A percentile compares a stretch with the other conserved stretches of the same genome.
Evolutionary conservation across 2,113 vertebrate genomes (phyloP).

Genomic region (Syngnathus floridae): DNA sequence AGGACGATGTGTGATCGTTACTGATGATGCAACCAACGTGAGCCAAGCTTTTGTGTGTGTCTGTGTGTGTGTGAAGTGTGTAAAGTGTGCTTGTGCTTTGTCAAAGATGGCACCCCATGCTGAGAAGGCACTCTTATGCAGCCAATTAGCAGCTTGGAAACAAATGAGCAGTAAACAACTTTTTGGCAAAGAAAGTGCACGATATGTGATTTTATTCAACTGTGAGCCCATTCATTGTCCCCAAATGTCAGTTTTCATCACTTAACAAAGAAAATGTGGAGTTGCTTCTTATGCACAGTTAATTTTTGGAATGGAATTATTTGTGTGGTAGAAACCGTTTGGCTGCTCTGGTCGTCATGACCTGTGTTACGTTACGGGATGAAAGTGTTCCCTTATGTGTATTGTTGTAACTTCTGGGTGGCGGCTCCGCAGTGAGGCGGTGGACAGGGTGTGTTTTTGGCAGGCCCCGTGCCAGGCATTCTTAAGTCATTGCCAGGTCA

Average conservation of each 20-base stretch:
- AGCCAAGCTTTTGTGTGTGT: conserved; percentile 16
- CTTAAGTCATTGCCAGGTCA: conserved; percentile 80
- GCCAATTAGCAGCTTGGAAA: conserved; percentile 24
- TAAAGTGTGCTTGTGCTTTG: conserved; percentile 30
- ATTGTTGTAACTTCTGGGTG: conserved; percentile 59
- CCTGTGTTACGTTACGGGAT: conserved; percentile 49
- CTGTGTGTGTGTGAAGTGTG: conserved; percentile 22
- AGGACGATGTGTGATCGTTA: conserved; percentile 10
- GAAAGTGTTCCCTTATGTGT: conserved; percentile 58
- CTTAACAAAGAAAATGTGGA: conserved; percentile 13
- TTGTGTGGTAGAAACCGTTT: conserved; percentile 10
- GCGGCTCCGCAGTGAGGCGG: conserved; percentile 50
- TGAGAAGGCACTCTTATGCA: conserved; percentile 30
- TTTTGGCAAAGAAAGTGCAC: conserved; percentile 26
- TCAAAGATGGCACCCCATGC: conserved; percentile 34
- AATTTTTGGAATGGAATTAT: not conserved
- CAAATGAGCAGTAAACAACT: conserved; percentile 29
- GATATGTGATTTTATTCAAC: conserved; percentile 21
- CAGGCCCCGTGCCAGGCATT: conserved; percentile 62
- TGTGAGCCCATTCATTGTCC: conserved; percentile 19
- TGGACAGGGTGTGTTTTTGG: conserved; percentile 69
- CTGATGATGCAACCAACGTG: conserved; percentile 44
- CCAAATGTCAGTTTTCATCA: conserved; percentile 11
- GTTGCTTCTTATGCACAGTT: not conserved
- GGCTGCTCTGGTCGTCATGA: conserved; percentile 19